A percentile compares a stretch with the other conserved stretches of the same genome.
phyloP scores from a whole-genome alignment of 2,888 invertebrate species.

The Drosophila rubida region DNA sequence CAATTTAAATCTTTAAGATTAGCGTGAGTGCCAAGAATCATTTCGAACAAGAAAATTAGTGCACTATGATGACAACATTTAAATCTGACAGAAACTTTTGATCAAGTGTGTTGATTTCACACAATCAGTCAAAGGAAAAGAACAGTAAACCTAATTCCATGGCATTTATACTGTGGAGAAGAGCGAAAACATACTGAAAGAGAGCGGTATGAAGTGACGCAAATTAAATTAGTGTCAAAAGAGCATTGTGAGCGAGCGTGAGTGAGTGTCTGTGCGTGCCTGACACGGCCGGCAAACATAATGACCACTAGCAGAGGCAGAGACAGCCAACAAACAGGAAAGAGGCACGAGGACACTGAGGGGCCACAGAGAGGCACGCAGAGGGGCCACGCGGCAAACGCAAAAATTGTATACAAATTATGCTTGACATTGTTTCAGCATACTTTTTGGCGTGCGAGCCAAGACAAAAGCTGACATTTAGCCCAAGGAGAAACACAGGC shows the following conservation, averaged over 20 bases:
- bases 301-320: conserved; percentile 68
- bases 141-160: conserved; percentile 52
- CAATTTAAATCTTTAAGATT: too few species aligned
- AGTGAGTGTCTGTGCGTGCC: conserved; percentile 69
- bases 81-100: conserved; percentile 7
- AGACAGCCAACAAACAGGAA: conserved; percentile 31
- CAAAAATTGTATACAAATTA: conserved; percentile 77
- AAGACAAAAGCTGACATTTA: conserved; percentile 80
- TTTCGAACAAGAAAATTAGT: too few species aligned
- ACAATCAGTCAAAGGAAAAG: background rate
- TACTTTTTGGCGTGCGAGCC: conserved; percentile 76
- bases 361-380: background rate
- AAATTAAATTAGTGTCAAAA: conserved; percentile 79
- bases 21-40: too few species aligned
- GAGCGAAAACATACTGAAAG: background rate
- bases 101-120: conserved; percentile 23
- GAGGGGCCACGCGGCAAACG: conserved; percentile 16
- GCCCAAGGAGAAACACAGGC: conserved; percentile 71
- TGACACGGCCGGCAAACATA: conserved; percentile 74
- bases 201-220: conserved; percentile 45
- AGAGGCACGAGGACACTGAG: conserved; percentile 3
- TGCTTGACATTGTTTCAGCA: conserved; percentile 79
- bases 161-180: conserved; percentile 46
- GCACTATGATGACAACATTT: conserved; percentile 7
- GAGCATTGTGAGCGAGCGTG: conserved; percentile 60